These are phyloP conservation scores for Tachysurus fulvidraco DNA, from an alignment of 2,113 vertebrate genomes.

Conservation along the genomic window DNA sequence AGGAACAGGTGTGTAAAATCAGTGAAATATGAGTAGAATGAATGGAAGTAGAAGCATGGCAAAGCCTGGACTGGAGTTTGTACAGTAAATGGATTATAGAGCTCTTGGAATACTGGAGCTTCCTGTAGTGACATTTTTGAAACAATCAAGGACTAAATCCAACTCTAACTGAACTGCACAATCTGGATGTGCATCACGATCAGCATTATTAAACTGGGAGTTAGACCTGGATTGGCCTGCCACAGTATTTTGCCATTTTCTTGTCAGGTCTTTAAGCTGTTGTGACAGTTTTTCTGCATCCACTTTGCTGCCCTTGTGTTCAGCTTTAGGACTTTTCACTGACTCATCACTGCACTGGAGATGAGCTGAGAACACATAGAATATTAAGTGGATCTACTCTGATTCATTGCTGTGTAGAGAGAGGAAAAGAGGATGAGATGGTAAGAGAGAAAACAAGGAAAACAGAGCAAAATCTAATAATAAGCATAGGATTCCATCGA, in stretches of 20 bases:
- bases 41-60: background rate
- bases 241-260: background rate
- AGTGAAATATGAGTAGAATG: background rate
- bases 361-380: conserved; percentile 16
- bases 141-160: background rate
- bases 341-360: conserved; percentile 17
- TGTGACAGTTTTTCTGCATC: conserved; percentile 27
- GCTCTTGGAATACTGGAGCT: background rate
- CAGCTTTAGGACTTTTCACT: conserved; percentile 22
- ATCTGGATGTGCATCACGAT: conserved; percentile 20
- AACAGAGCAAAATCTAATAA: background rate
- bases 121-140: background rate
- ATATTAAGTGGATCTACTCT: conserved; percentile 14
- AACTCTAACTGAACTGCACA: background rate
- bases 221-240: conserved; percentile 9
- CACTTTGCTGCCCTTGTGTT: conserved; percentile 9
- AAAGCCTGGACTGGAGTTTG: background rate
- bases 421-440: background rate
- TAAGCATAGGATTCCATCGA: background rate
- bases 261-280: conserved; percentile 14
- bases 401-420: background rate
- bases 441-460: background rate
- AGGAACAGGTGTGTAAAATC: background rate
- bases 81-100: background rate
- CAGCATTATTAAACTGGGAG: conserved; percentile 1